A percentile compares a stretch with the other conserved stretches of the same genome.
phyloP scores from a whole-genome alignment of 2,888 invertebrate genomes.

The Euphydryas editha region DNA sequence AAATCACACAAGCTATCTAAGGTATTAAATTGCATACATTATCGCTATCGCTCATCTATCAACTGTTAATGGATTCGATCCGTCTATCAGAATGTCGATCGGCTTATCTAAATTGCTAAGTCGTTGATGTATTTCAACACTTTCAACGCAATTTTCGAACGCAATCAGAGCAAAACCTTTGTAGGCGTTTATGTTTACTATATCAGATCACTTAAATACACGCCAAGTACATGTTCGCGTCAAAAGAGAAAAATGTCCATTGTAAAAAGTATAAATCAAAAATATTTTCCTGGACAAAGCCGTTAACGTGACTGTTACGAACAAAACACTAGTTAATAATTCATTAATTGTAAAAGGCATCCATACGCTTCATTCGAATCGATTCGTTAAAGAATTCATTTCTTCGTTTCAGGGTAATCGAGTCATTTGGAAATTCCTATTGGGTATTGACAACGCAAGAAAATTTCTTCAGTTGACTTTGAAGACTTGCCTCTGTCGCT shows the following conservation, averaged over 20 bases:
- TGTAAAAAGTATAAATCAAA: slow-evolving; percentile 12
- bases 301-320: slow-evolving; percentile 1
- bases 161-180: slow-evolving; percentile 32
- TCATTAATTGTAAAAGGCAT: slow-evolving; percentile 31
- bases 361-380: slow-evolving; percentile 29
- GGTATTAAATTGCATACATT: slow-evolving; percentile 40
- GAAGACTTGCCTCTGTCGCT: slow-evolving; percentile 54
- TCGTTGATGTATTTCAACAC: slow-evolving; percentile 66
- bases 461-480: slow-evolving; percentile 54
- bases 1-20: slow-evolving; percentile 19
- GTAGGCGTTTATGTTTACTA: slow-evolving; percentile 32
- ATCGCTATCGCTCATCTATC: slow-evolving; percentile 51
- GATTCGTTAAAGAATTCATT: slow-evolving; percentile 33
- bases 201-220: slow-evolving; percentile 21
- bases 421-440: slow-evolving; percentile 56
- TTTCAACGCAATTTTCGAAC: slow-evolving; percentile 43
- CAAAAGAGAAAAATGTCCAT: slow-evolving; percentile 14
- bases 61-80: slow-evolving; percentile 62
- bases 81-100: slow-evolving; percentile 61
- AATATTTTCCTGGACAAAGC: slow-evolving; percentile 1
- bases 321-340: slow-evolving; percentile 35
- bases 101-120: slow-evolving; percentile 63
- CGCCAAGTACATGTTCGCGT: slow-evolving; percentile 12
- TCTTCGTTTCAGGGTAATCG: slow-evolving; percentile 67
- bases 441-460: slow-evolving; percentile 52